Evolutionary conservation across 2,888 invertebrate species (phyloP).

Genomic region (Hemaris fuciformis): DNA sequence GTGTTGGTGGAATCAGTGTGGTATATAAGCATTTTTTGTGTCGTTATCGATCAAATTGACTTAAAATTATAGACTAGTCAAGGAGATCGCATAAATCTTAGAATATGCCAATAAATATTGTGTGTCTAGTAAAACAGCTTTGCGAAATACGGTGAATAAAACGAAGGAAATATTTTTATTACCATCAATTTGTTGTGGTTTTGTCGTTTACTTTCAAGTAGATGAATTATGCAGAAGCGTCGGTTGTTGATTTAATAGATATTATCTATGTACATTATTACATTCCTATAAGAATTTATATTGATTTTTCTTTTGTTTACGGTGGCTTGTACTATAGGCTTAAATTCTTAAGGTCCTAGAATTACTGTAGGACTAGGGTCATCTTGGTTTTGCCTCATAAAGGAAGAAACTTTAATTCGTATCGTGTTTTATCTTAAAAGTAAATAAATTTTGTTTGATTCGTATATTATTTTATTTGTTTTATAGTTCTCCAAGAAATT

Average conservation of each 20-base stretch:
- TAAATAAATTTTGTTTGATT: too few relatives aligned
- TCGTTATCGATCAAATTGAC: constrained; percentile 31
- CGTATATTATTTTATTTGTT: too few relatives aligned
- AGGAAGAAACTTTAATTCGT: too few relatives aligned
- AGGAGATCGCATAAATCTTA: constrained; percentile 23
- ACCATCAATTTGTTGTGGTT: background rate
- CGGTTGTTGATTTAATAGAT: background rate
- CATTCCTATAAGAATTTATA: too few relatives aligned
- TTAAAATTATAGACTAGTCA: constrained; percentile 30
- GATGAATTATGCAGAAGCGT: too few relatives aligned
- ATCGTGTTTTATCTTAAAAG: background rate
- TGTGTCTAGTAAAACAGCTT: background rate
- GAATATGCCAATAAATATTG: background rate
- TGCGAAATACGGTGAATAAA: background rate
- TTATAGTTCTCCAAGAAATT: too few relatives aligned
- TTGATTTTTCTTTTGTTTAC: too few relatives aligned
- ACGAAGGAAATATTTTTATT: background rate
- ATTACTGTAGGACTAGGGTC: too few relatives aligned
- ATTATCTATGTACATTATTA: background rate
- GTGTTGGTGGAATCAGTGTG: background rate
- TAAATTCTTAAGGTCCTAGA: too few relatives aligned
- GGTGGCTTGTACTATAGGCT: too few relatives aligned
- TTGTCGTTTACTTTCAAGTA: background rate
- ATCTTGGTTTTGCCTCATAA: too few relatives aligned
- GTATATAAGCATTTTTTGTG: background rate